phyloP scores from a whole-genome alignment of 2,113 vertebrate species.

The Megaceryle maxima region DNA sequence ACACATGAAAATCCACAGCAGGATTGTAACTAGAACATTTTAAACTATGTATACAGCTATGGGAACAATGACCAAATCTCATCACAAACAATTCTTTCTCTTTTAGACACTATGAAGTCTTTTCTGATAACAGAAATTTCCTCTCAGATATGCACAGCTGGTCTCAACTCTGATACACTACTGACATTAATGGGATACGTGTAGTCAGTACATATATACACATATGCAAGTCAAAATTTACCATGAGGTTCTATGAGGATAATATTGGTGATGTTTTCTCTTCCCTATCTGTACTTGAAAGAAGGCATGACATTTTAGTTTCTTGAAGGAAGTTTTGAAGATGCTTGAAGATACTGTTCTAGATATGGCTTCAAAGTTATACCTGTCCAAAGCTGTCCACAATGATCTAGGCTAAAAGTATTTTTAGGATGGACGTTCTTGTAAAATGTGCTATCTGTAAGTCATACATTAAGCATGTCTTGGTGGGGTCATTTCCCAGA shows the following conservation, averaged over 20 bases:
- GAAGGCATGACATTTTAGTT: background rate
- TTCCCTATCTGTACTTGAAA: background rate
- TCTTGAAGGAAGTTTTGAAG: background rate
- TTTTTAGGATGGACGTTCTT: background rate
- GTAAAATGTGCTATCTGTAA: background rate
- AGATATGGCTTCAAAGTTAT: background rate
- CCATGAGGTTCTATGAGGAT: background rate
- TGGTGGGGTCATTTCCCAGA: background rate
- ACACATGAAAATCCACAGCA: constrained; percentile 4
- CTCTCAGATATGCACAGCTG: background rate
- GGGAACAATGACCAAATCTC: constrained; percentile 24
- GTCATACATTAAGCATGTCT: background rate
- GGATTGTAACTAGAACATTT: background rate
- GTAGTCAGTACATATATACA: background rate
- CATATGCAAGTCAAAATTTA: background rate
- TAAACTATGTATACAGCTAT: constrained; percentile 21
- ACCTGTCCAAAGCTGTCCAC: background rate
- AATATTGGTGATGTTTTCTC: background rate
- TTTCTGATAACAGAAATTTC: background rate
- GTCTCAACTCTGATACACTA: background rate
- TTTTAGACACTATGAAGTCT: background rate
- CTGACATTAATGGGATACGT: background rate
- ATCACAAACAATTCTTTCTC: background rate
- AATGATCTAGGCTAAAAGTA: background rate
- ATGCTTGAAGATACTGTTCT: background rate